phyloP scores from a whole-genome alignment of 2,797 vertebrate genomes.

The Pithecia hirsuta region DNA sequence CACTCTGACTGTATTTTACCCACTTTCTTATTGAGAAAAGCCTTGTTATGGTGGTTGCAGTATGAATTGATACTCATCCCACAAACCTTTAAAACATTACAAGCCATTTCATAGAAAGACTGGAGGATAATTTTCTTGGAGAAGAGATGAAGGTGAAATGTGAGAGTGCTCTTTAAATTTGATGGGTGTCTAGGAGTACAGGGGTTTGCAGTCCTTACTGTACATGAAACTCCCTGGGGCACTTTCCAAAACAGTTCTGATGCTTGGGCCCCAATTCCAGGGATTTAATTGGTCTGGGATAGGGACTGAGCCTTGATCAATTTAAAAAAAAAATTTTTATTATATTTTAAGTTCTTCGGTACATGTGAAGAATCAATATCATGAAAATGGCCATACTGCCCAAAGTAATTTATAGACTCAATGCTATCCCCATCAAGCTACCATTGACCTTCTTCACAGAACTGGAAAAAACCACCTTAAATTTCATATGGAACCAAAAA shows the following conservation, averaged over 20 bases:
- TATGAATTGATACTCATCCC: not conserved
- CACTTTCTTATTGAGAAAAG: constrained; percentile 21
- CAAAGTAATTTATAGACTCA: no score
- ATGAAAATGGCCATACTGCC: no score
- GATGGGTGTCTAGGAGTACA: not conserved
- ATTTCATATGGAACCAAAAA: no score
- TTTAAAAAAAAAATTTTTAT: not conserved
- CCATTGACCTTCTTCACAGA: no score
- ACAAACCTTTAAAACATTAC: not conserved
- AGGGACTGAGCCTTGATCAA: not conserved
- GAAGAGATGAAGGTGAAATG: constrained; percentile 15
- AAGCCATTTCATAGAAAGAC: not conserved
- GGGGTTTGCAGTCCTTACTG: not conserved
- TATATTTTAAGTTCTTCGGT: no score
- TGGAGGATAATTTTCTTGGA: not conserved
- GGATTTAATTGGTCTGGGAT: constrained; percentile 1
- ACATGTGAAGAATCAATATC: no score
- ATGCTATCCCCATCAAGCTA: no score
- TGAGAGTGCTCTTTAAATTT: not conserved
- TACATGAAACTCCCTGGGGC: not conserved
- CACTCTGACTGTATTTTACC: not conserved
- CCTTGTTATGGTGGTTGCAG: not conserved
- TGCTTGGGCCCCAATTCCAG: not conserved
- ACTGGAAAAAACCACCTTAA: no score
- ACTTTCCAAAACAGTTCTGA: not conserved